phyloP scores from a whole-genome alignment of 2,888 invertebrate genomes.

The Leptopilina myrica region DNA sequence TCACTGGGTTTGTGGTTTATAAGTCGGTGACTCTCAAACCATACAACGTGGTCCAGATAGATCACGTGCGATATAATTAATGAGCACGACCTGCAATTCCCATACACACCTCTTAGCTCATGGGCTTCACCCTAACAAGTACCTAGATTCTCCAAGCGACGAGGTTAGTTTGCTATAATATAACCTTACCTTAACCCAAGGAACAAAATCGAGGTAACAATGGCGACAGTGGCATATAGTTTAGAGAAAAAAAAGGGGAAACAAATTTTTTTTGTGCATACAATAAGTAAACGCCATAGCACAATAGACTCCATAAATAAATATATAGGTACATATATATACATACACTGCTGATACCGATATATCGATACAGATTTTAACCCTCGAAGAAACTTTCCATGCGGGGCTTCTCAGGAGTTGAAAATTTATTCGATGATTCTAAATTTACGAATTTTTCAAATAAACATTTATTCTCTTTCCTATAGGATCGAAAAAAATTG shows the following conservation, averaged over 20 bases:
- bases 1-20: slow-evolving; percentile 26
- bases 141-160: slow-evolving; percentile 54
- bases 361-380: too few species aligned
- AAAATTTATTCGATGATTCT: too few species aligned
- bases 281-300: too few species aligned
- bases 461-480: too few species aligned
- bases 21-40: slow-evolving; percentile 57
- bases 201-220: slow-evolving; percentile 45
- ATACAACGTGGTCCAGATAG: slow-evolving; percentile 69
- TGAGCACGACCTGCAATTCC: slow-evolving; percentile 72
- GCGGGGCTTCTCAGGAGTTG: too few species aligned
- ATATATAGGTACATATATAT: too few species aligned
- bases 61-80: slow-evolving; percentile 73
- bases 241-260: slow-evolving; percentile 48
- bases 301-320: too few species aligned
- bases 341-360: too few species aligned
- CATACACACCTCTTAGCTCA: slow-evolving; percentile 69
- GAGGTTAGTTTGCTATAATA: slow-evolving; percentile 51
- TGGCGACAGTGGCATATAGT: slow-evolving; percentile 46
- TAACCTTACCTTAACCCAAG: slow-evolving; percentile 53
- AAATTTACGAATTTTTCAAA: too few species aligned
- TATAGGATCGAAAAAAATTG: too few species aligned
- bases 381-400: too few species aligned
- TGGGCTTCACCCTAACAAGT: slow-evolving; percentile 64
- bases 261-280: too few species aligned